phyloP scores from a whole-genome alignment of 2,888 invertebrate genomes.

The Temnothorax ravouxi region DNA sequence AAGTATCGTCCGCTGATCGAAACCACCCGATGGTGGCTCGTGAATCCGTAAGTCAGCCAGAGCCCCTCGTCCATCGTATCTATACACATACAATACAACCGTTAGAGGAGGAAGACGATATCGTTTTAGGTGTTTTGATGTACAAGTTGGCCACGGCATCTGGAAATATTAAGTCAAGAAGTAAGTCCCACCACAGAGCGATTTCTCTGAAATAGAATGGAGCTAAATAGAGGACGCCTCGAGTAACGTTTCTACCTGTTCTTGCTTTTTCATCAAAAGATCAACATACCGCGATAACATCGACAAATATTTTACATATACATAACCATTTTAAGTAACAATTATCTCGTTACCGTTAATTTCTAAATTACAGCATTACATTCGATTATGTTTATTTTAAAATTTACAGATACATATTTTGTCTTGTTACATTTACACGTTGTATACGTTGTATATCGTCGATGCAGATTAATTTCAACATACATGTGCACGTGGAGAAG shows the following conservation, averaged over 20 bases:
- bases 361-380: not conserved
- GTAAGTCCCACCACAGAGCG: slow-evolving; percentile 74
- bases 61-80: slow-evolving; percentile 98
- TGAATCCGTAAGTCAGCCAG: slow-evolving; percentile 93
- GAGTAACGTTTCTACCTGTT: slow-evolving; percentile 47
- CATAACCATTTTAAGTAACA: not conserved
- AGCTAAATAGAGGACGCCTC: slow-evolving; percentile 59
- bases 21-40: slow-evolving; percentile 93
- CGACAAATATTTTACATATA: not conserved
- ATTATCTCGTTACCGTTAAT: not conserved
- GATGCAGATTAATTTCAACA: not conserved
- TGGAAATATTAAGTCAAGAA: slow-evolving; percentile 75
- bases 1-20: slow-evolving; percentile 89
- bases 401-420: not conserved
- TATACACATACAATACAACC: slow-evolving; percentile 86
- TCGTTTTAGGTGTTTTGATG: slow-evolving; percentile 53
- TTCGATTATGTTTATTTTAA: not conserved
- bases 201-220: slow-evolving; percentile 78
- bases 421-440: not conserved
- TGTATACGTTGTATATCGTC: not conserved
- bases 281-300: not conserved
- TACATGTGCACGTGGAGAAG: not conserved
- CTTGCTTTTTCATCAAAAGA: not conserved
- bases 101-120: slow-evolving; percentile 74
- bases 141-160: slow-evolving; percentile 72